Conservation (phyloP, 2,113 vertebrate genomes). For the Saguinus imperator region DNA sequence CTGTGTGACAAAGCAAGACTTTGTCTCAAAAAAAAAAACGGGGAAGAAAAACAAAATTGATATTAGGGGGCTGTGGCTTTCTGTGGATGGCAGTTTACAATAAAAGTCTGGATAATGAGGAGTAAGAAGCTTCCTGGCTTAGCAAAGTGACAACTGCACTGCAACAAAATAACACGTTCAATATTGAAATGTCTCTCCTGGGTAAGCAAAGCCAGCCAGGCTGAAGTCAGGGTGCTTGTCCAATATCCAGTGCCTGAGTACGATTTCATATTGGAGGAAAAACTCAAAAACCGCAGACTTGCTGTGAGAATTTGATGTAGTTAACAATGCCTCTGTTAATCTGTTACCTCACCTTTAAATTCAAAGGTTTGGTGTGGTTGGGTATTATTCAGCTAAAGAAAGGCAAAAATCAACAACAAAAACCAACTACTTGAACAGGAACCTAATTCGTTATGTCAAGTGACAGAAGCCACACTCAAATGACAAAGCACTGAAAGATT, state of each 20-base stretch:
- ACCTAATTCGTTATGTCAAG: not conserved
- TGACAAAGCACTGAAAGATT: no score
- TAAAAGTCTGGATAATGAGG: not conserved
- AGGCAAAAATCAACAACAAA: not conserved
- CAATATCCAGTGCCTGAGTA: not conserved
- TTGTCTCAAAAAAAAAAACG: no score
- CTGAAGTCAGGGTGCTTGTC: not conserved
- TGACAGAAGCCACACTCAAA: not conserved
- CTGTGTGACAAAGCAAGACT: no score
- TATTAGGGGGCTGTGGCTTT: not conserved
- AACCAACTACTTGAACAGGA: not conserved
- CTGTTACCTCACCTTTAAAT: not conserved
- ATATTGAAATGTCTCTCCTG: not conserved
- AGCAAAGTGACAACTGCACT: not conserved
- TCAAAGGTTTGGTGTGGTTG: not conserved
- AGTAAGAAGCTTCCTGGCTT: not conserved
- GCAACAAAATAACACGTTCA: not conserved
- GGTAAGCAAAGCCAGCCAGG: not conserved
- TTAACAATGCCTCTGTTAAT: not conserved
- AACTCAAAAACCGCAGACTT: fast-evolving
- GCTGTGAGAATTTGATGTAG: not conserved
- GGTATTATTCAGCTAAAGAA: not conserved
- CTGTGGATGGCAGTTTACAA: not conserved
- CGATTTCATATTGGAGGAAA: not conserved
- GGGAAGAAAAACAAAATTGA: not conserved